Conservation (phyloP, 2,888 invertebrate genomes). For the Caenorhabditis sinica region DNA sequence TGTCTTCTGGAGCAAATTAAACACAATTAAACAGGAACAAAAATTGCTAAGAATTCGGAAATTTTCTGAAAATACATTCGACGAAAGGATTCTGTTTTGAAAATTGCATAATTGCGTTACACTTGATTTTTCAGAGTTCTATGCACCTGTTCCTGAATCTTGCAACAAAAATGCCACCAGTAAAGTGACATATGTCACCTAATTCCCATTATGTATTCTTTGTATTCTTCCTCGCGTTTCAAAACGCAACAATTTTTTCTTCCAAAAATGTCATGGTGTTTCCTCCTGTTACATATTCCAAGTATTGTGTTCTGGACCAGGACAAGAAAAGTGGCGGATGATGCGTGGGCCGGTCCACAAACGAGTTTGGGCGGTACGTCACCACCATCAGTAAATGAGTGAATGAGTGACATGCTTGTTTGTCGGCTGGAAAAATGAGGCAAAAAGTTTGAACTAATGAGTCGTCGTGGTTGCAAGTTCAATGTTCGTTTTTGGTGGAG, state of each 20-base stretch:
- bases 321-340: slow-evolving; percentile 1
- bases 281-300: slow-evolving; percentile 17
- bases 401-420: slow-evolving; percentile 55
- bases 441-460: slow-evolving; percentile 56
- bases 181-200: no score
- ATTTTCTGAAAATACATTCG: background rate
- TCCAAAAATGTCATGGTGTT: background rate
- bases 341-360: slow-evolving; percentile 50
- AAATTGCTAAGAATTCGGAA: no score
- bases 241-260: background rate
- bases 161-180: no score
- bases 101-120: background rate
- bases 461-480: slow-evolving; percentile 51
- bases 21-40: no score
- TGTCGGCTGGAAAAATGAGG: slow-evolving; percentile 38
- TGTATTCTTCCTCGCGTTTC: no score
- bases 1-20: no score
- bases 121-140: no score
- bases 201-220: no score
- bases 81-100: background rate
- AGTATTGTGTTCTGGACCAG: slow-evolving; percentile 40
- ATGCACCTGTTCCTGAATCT: no score
- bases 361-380: slow-evolving; percentile 50
- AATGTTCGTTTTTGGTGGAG: slow-evolving; percentile 36
- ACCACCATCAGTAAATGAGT: slow-evolving; percentile 44